Base-by-base conservation (phyloP, 2,797 vertebrate species). In the Synaphobranchus kaupii region DNA sequence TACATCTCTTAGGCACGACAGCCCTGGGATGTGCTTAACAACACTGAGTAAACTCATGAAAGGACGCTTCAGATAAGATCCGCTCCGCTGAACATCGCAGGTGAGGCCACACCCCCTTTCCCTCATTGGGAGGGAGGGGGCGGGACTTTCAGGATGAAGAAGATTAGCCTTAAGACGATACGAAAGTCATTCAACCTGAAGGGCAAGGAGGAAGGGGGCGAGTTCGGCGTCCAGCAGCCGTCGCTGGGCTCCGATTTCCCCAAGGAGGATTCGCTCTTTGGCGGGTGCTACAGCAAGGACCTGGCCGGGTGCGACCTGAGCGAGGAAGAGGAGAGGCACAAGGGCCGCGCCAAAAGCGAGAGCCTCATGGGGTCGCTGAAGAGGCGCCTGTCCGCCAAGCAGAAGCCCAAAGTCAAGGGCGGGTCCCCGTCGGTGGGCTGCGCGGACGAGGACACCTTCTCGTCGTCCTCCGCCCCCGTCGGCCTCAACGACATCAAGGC, bases 81-180 rank as follows among this genome's bases (percentile, higher is more conserved):
- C 89, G 91, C 34, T 91, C 78, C 17, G 8, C 0, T 90, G 89
- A 84, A 78, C 82, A 47, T 73, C 71, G 31, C 80, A 84, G 88
- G 88, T 86, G 84, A 88, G 81, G 86, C 86, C 86, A 89, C 63
- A 84, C 86, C 82, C 63, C 73, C 85, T n/a, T 34, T 86, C 85
- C 85, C 88, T 88, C 85, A 20, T 31, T 66, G 31, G 63, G 85
- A 85, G 88, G 84, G 89, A 87, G 89, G 63, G 85, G 88, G 88
- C 84, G 89, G 88, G 90, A 83, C 73, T 88, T 93, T 93, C 96
- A 97, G 93, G 95, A 98, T 97, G 97, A 98, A 97, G 97, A 98
- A 98, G 93, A 97, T 97, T 39, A 97, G 96, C 94, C 96, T 98
- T 84, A 97, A 97, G 92, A 97, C 97, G 90, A 96, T 98, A 93